Evolutionary conservation across 2,888 invertebrate genomes (phyloP), one percentile per base, ranked within the genome.

Genomic region (Tetranychus truncatus): DNA sequence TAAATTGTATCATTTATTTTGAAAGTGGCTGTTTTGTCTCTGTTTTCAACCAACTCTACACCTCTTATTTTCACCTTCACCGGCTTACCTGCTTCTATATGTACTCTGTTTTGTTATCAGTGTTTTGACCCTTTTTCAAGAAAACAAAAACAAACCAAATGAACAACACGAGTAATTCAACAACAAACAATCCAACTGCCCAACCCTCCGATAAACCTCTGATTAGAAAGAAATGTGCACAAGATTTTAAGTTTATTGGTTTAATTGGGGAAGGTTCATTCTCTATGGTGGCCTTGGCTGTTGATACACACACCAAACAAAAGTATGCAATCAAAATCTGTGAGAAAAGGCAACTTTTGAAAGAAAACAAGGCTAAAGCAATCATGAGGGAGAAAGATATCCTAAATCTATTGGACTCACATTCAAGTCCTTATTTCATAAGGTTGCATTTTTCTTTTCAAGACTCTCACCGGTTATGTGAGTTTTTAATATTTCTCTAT

Each of bases 261-360:
- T 87, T 91, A 78, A 90, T 99, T 80, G 97, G 97, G 78, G 96
- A 97, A 84, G 97, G 97, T 78, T 95, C 95, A 82, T 99, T 92
- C 84, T 95, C 95, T 81, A 92, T 91, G 77, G 97, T 77, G 34
- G 77, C 55, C 72, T 55, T 72, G 79, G 94, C 93, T 74, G 92
- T 91, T 83, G 95, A 96, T 84, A 89, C 93, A 77, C 89, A 91
- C 82, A 90, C 89, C 75, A 88, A 88, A 81, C 90, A 89, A 81
- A 93, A 95, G 86, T 93, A 89, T 88, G 96, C 96, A 86, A 95
- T 97, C 82, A 99, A 99, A 88, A 95, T 96, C n/a, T 90, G 95
- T 83, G 92, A 95, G 81, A 99, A 99, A 85, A 86, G 88, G 74
- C 91, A 94, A 83, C 95, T 99, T 80, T 87, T 95, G 80, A 87